Percentiles rank a stretch among this genome's conserved stretches.
phyloP scores from a whole-genome alignment of 2,113 vertebrate genomes.

The Takifugu flavidus region DNA sequence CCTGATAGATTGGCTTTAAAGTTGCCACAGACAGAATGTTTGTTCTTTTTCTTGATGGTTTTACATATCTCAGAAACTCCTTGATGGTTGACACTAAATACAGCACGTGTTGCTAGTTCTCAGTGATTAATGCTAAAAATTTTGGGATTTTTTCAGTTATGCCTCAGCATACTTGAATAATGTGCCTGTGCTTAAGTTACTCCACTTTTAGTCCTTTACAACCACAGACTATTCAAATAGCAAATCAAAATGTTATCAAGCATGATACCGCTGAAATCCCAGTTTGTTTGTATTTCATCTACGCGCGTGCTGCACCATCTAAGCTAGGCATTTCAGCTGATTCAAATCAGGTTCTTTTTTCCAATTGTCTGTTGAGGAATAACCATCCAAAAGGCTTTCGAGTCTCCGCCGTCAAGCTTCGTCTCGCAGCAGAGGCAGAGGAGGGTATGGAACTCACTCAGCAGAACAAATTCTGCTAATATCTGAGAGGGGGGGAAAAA shows the following conservation, averaged over 20 bases:
- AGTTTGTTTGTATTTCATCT: too few species aligned
- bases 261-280: too few species aligned
- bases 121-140: background rate
- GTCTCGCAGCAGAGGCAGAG: conserved; percentile 32
- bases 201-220: background rate
- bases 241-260: background rate
- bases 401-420: conserved; percentile 50
- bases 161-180: background rate
- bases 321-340: conserved; percentile 16
- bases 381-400: conserved; percentile 56
- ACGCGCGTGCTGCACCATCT: background rate
- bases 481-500: conserved; percentile 32
- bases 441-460: conserved; percentile 24
- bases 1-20: background rate
- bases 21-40: background rate
- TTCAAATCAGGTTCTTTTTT: conserved; percentile 20
- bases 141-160: background rate
- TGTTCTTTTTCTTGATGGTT: too few species aligned
- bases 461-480: conserved; percentile 66
- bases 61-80: too few species aligned
- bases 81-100: background rate
- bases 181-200: background rate
- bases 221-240: background rate
- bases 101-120: background rate
- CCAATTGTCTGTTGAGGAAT: conserved; percentile 34